These are phyloP conservation scores for Cavia porcellus DNA, from an alignment of 2,113 vertebrate genomes.

Conservation along the genomic window DNA sequence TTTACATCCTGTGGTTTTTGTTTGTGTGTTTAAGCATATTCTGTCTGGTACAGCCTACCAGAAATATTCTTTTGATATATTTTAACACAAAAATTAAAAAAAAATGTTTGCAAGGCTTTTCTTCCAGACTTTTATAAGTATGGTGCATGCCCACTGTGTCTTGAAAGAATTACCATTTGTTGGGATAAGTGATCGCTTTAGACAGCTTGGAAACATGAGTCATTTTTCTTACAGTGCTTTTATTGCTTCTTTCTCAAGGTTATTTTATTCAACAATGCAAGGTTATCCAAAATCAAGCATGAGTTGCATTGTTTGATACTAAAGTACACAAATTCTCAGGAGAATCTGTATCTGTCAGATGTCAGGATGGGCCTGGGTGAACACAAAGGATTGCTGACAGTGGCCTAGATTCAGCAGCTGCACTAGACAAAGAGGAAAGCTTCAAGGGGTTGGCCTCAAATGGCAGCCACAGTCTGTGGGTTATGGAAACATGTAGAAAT, in stretches of 20 bases:
- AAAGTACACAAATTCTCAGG: constrained; percentile 64
- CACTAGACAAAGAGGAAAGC: constrained; percentile 66
- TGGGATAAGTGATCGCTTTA: constrained; percentile 82
- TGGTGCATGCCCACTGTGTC: constrained; percentile 73
- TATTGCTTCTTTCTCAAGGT: constrained; percentile 82
- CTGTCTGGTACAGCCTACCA: constrained; percentile 71
- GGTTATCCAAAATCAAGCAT: constrained; percentile 82
- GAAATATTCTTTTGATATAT: constrained; percentile 76
- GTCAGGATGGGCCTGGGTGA: constrained; percentile 61
- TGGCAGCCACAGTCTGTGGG: constrained; percentile 65
- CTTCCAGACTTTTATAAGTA: constrained; percentile 79
- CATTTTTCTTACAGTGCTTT: constrained; percentile 80
- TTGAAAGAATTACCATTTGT: constrained; percentile 84
- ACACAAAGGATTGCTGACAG: constrained; percentile 61
- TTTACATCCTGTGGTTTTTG: constrained; percentile 60
- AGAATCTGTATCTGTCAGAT: constrained; percentile 68
- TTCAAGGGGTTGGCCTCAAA: constrained; percentile 66
- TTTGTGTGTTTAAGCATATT: constrained; percentile 78
- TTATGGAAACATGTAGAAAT: constrained; percentile 78
- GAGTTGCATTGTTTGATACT: constrained; percentile 73
- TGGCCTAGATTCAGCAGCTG: constrained; percentile 57
- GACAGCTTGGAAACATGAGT: constrained; percentile 81
- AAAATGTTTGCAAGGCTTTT: constrained; percentile 75
- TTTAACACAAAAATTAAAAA: constrained; percentile 67
- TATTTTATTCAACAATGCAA: constrained; percentile 80